Conservation (phyloP, 2,113 vertebrate genomes). For the Microcebus jonahi region DNA sequence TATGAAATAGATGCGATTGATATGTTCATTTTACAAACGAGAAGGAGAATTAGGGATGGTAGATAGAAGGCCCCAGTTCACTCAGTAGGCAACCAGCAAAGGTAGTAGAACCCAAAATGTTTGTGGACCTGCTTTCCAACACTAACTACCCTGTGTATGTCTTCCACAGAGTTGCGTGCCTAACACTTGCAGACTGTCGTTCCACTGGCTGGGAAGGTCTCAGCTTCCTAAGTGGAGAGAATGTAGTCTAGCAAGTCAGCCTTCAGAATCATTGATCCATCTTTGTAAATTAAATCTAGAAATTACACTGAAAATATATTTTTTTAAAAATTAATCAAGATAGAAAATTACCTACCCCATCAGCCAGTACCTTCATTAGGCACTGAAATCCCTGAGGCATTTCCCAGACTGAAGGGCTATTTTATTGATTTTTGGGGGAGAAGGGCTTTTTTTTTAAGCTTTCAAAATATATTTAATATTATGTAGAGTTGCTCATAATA, state of each 20-base stretch:
- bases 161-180: too few species aligned
- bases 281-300: slow-evolving; percentile 29
- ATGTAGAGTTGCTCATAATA: background rate
- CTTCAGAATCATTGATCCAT: background rate
- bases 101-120: background rate
- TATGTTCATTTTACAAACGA: background rate
- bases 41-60: background rate
- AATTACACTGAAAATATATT: background rate
- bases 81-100: background rate
- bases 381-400: background rate
- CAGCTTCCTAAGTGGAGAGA: background rate
- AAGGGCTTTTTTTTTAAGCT: background rate
- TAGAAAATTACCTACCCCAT: background rate
- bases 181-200: background rate
- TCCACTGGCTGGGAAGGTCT: background rate
- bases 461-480: background rate
- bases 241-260: background rate
- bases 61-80: background rate
- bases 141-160: fast-evolving
- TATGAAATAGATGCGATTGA: background rate
- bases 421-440: too few species aligned
- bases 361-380: background rate
- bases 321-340: background rate
- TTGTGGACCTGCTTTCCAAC: background rate
- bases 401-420: background rate